A percentile compares a stretch with the other conserved stretches of the same genome.
These are phyloP conservation scores for Geothlypis trichas DNA, from an alignment of 2,113 vertebrate genomes.

Conservation along the genomic window DNA sequence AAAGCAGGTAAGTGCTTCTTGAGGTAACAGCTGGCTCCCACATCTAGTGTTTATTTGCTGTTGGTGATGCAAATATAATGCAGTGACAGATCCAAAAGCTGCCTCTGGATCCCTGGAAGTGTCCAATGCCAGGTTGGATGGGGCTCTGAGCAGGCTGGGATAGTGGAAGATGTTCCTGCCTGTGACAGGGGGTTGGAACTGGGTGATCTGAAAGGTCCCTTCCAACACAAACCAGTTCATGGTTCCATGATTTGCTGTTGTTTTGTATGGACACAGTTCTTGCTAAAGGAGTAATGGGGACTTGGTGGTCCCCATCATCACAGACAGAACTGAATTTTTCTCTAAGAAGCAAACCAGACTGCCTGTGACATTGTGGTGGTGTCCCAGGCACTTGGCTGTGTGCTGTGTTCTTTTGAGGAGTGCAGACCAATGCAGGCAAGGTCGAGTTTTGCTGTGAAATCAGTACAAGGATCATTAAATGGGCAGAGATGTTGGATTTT, in stretches of 20 bases:
- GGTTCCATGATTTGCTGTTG: neutral
- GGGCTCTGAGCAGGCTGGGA: neutral
- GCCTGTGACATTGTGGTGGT: neutral
- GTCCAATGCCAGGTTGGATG: neutral
- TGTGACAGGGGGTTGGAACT: neutral
- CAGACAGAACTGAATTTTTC: neutral
- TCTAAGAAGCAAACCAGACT: neutral
- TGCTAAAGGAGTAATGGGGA: neutral
- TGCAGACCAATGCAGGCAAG: neutral
- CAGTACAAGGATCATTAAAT: neutral
- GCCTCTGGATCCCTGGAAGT: neutral
- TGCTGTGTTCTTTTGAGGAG: neutral
- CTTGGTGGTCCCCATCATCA: neutral
- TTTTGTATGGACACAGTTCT: neutral
- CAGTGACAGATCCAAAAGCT: neutral
- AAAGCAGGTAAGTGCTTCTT: slow-evolving; percentile 78
- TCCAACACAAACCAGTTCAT: neutral
- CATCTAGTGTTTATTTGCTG: neutral
- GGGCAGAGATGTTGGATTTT: neutral
- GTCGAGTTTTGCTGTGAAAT: neutral
- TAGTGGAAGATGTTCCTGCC: neutral
- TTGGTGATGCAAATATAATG: neutral
- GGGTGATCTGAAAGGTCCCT: neutral
- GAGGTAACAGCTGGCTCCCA: neutral
- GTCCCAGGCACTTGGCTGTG: fast-evolving